These are phyloP conservation scores for Hydractinia symbiolongicarpus DNA, from an alignment of 30 jellyfish, hydroid and myxozoan genomes.

Conservation along the genomic window DNA sequence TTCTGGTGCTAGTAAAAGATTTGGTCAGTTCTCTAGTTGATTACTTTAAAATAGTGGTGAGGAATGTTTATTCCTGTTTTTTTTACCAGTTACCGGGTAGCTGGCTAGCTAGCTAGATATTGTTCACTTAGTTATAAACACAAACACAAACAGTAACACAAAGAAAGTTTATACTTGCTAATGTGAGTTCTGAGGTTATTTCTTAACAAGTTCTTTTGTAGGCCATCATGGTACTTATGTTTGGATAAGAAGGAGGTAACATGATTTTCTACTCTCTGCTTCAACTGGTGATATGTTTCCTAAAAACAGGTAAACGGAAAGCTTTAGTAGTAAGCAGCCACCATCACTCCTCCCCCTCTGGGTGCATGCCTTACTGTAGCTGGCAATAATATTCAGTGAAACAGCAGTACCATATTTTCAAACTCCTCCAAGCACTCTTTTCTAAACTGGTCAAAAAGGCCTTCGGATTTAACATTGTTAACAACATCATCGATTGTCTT, in stretches of 20 bases:
- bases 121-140: no score
- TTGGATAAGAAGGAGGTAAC: conserved; percentile 83
- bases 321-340: neutral
- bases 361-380: neutral
- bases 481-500: conserved; percentile 73
- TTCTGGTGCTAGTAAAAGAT: neutral
- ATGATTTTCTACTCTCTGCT: conserved; percentile 77
- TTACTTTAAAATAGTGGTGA: conserved; percentile 1
- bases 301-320: neutral
- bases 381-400: neutral
- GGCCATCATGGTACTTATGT: conserved; percentile 45
- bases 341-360: neutral
- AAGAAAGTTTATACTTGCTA: conserved; percentile 39
- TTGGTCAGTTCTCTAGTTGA: neutral
- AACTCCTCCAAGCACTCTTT: conserved; percentile 88
- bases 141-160: no score
- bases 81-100: no score
- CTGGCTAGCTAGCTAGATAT: no score
- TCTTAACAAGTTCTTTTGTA: conserved; percentile 67
- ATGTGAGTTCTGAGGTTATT: conserved; percentile 59
- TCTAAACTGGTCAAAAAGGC: conserved; percentile 81
- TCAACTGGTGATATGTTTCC: conserved; percentile 77
- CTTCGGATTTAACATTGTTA: conserved; percentile 77
- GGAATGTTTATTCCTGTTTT: neutral
- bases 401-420: conserved; percentile 55